Evolutionary conservation across 2,797 vertebrate species (phyloP).

Genomic region (Coregonus sp.): DNA sequence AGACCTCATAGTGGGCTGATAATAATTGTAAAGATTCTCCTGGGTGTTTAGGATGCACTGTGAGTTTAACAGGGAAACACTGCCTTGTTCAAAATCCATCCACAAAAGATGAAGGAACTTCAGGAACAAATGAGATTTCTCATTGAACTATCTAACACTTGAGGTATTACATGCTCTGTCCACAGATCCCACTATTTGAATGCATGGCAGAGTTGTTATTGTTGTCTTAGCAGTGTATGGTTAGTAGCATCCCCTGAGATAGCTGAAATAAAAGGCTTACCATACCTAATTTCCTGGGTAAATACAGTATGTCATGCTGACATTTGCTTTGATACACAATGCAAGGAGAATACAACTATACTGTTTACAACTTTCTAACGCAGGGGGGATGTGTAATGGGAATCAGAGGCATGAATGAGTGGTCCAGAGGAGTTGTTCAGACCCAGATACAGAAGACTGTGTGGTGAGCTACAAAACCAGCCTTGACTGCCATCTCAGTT

Average conservation of each 20-base stretch:
- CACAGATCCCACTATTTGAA: conserved; percentile 11
- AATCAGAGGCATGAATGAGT: neutral
- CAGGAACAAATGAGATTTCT: neutral
- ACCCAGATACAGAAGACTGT: neutral
- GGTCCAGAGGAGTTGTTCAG: conserved; percentile 2
- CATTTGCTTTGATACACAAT: conserved; percentile 38
- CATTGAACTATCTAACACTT: neutral
- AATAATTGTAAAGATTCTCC: neutral
- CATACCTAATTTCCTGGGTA: conserved; percentile 23
- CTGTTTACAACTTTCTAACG: conserved; percentile 29
- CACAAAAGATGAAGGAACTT: neutral
- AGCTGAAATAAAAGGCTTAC: conserved; percentile 1
- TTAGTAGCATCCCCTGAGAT: neutral
- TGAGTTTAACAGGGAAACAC: neutral
- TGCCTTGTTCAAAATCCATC: neutral
- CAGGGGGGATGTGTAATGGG: neutral
- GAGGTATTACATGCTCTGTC: neutral
- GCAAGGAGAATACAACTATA: conserved; percentile 24
- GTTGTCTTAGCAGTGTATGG: conserved; percentile 21
- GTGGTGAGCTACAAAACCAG: neutral
- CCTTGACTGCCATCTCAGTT: neutral
- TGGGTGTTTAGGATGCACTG: conserved; percentile 3
- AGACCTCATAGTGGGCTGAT: neutral
- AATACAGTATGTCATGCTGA: conserved; percentile 41
- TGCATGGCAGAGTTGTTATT: conserved; percentile 18